Percentiles rank a stretch among this genome's conserved stretches.
Evolutionary conservation across 2,888 invertebrate genomes (phyloP).

Genomic region (Pomacea canaliculata): DNA sequence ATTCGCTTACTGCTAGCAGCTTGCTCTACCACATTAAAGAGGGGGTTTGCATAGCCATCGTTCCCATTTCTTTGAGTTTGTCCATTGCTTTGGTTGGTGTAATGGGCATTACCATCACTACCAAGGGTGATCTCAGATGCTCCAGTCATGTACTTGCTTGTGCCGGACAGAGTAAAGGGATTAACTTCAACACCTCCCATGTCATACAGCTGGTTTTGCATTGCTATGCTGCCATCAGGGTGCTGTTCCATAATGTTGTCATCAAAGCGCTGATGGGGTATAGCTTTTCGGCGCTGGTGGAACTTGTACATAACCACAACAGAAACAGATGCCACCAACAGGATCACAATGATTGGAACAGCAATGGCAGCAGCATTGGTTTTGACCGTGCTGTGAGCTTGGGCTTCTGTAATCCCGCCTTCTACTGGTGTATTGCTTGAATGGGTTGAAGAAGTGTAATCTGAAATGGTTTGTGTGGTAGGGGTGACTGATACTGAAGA

Average conservation of each 20-base stretch:
- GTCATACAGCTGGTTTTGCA: conserved; percentile 55
- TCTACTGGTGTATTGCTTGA: not conserved
- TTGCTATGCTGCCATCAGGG: conserved; percentile 48
- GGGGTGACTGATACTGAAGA: conserved; percentile 19
- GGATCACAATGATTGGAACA: conserved; percentile 21
- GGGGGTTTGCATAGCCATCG: conserved; percentile 55
- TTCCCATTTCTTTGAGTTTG: conserved; percentile 27
- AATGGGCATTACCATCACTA: conserved; percentile 48
- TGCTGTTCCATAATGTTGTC: conserved; percentile 49
- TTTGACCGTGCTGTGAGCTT: not conserved
- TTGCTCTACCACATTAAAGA: conserved; percentile 41
- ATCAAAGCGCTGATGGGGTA: conserved; percentile 52
- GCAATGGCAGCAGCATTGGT: conserved; percentile 17
- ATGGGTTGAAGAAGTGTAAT: conserved; percentile 2
- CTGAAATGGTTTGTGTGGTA: conserved; percentile 16
- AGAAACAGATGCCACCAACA: conserved; percentile 43
- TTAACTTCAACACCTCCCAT: conserved; percentile 35
- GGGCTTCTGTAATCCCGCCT: conserved; percentile 12
- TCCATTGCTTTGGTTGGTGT: conserved; percentile 36
- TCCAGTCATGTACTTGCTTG: conserved; percentile 35
- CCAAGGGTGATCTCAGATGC: conserved; percentile 39
- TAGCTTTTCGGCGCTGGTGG: conserved; percentile 37
- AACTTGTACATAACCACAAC: conserved; percentile 39
- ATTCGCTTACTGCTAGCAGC: too few relatives aligned
- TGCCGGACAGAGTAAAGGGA: conserved; percentile 28